These are phyloP conservation scores for Odontesthes bonariensis DNA, from an alignment of 2,113 vertebrate species.

Conservation along the genomic window DNA sequence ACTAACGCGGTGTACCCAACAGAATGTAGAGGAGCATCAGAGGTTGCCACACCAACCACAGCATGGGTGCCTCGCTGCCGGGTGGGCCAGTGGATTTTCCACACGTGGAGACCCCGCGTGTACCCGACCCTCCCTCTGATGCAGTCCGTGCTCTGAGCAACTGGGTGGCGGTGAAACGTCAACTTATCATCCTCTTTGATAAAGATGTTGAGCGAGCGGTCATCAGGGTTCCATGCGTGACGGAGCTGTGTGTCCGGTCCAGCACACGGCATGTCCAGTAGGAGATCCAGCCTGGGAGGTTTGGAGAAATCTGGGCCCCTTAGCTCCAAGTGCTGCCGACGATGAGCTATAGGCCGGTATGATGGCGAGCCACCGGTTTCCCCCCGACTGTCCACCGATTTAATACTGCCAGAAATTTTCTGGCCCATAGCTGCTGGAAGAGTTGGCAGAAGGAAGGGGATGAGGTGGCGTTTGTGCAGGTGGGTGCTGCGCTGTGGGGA, in stretches of 20 bases:
- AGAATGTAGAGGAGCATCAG: slow-evolving; percentile 91
- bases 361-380: slow-evolving; percentile 85
- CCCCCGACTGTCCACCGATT: slow-evolving; percentile 91
- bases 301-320: slow-evolving; percentile 90
- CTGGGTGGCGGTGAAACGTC: slow-evolving; percentile 96
- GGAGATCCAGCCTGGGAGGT: slow-evolving; percentile 91
- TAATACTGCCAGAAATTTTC: slow-evolving; percentile 97
- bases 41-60: slow-evolving; percentile 91
- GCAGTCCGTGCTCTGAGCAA: slow-evolving; percentile 97
- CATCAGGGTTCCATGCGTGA: slow-evolving; percentile 96
- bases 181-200: slow-evolving; percentile 97
- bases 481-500: slow-evolving; percentile 65
- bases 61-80: slow-evolving; percentile 95
- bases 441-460: slow-evolving; percentile 35
- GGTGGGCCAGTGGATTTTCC: slow-evolving; percentile 93
- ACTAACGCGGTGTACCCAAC: slow-evolving; percentile 96
- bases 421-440: slow-evolving; percentile 90
- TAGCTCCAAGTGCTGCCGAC: slow-evolving; percentile 87
- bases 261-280: slow-evolving; percentile 94
- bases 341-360: slow-evolving; percentile 82
- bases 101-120: slow-evolving; percentile 93
- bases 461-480: slow-evolving; percentile 50
- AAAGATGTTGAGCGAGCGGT: slow-evolving; percentile 97
- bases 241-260: slow-evolving; percentile 87
- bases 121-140: slow-evolving; percentile 95